Conservation (phyloP, 2,888 invertebrate species). For the Dasypolia templi region DNA sequence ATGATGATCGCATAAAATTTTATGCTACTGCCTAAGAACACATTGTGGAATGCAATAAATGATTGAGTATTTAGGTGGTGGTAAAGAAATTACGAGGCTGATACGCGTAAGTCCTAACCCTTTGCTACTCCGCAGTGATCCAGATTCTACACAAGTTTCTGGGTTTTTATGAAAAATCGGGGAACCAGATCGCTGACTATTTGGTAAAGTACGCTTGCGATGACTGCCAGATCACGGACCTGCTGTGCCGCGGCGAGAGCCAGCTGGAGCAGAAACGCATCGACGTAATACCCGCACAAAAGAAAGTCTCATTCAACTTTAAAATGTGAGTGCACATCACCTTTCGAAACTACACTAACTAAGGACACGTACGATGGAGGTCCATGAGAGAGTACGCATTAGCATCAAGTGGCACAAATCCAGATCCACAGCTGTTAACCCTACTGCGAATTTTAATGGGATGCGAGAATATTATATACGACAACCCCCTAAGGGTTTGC, state of each 20-base stretch:
- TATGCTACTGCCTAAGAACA: not conserved
- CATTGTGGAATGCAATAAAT: not conserved
- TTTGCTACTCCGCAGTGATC: slow-evolving; percentile 41
- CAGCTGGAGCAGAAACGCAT: slow-evolving; percentile 69
- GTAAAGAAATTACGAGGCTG: not conserved
- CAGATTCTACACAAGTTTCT: no score
- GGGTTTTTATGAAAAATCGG: no score
- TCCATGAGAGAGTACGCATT: not conserved
- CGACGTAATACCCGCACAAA: slow-evolving; percentile 67
- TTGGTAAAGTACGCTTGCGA: slow-evolving; percentile 70
- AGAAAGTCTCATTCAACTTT: slow-evolving; percentile 77
- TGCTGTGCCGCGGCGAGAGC: slow-evolving; percentile 78
- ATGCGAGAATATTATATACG: not conserved
- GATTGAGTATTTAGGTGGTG: not conserved
- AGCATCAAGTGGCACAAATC: not conserved
- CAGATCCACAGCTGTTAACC: not conserved
- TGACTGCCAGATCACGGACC: slow-evolving; percentile 72
- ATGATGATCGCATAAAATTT: not conserved
- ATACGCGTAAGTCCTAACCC: not conserved
- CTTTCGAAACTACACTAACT: not conserved
- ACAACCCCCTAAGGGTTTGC: no score
- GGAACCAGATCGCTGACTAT: no score
- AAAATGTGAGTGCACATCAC: slow-evolving; percentile 55
- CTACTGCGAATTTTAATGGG: not conserved
- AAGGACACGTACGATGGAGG: not conserved